A percentile compares a stretch with the other conserved stretches of the same genome.
These are phyloP conservation scores for Loriculus beryllinus DNA, from an alignment of 2,797 vertebrate genomes.

Conservation along the genomic window DNA sequence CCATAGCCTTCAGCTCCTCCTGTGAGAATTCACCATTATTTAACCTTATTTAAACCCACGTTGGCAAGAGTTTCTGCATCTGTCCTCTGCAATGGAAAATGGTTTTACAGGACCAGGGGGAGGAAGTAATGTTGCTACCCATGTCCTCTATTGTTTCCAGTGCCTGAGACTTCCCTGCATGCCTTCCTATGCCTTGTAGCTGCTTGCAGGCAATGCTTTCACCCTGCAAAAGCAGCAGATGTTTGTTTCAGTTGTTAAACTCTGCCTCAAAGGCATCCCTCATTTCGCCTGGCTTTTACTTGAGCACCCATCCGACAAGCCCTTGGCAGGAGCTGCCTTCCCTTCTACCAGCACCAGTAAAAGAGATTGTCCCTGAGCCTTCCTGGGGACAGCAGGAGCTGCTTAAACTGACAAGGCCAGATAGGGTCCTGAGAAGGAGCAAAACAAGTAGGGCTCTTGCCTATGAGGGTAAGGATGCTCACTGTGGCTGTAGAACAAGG, in stretches of 20 bases:
- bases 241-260: background rate
- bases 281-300: background rate
- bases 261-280: background rate
- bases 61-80: background rate
- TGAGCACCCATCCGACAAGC: fast-evolving
- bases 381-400: background rate
- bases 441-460: background rate
- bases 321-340: background rate
- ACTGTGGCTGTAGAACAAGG: background rate
- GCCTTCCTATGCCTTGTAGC: background rate
- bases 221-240: background rate
- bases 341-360: background rate
- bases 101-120: background rate
- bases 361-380: background rate
- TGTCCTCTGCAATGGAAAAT: background rate
- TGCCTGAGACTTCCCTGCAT: fast-evolving
- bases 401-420: background rate
- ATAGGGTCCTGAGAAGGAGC: background rate
- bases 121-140: background rate
- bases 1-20: background rate
- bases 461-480: background rate
- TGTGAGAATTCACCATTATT: background rate
- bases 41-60: background rate
- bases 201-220: background rate
- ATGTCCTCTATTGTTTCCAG: fast-evolving